Evolutionary conservation across 2,888 invertebrate species (phyloP).

Genomic region (Hecatera dysodea): DNA sequence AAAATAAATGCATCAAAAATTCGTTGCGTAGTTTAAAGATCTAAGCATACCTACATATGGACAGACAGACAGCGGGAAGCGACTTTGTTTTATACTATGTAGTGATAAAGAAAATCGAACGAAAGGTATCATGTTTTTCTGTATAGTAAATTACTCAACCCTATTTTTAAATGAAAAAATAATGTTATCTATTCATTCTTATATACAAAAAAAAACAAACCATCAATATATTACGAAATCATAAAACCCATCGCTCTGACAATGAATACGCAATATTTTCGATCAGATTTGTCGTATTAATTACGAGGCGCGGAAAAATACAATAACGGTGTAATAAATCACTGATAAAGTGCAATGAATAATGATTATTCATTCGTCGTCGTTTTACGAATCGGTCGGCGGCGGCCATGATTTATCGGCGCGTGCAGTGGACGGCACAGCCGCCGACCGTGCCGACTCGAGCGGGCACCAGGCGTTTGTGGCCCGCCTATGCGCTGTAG

Average conservation of each 20-base stretch:
- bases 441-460: too few species aligned
- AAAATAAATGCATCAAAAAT: too few species aligned
- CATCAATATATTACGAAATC: constrained; percentile 1
- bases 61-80: too few species aligned
- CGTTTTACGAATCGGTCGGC: constrained; percentile 70
- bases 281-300: constrained; percentile 78
- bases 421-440: constrained; percentile 38
- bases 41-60: too few species aligned
- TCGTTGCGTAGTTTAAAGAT: too few species aligned
- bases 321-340: constrained; percentile 83
- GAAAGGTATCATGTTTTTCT: too few species aligned
- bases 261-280: constrained; percentile 68
- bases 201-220: neutral
- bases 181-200: neutral
- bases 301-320: constrained; percentile 80
- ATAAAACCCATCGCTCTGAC: constrained; percentile 7
- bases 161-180: neutral
- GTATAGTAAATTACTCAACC: neutral
- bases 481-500: neutral
- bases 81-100: too few species aligned
- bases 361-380: constrained; percentile 80
- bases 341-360: constrained; percentile 82
- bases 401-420: constrained; percentile 67
- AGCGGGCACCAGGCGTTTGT: too few species aligned
- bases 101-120: too few species aligned